Base-by-base conservation (phyloP, 2,888 invertebrate species). In the Orthosia cruda region DNA sequence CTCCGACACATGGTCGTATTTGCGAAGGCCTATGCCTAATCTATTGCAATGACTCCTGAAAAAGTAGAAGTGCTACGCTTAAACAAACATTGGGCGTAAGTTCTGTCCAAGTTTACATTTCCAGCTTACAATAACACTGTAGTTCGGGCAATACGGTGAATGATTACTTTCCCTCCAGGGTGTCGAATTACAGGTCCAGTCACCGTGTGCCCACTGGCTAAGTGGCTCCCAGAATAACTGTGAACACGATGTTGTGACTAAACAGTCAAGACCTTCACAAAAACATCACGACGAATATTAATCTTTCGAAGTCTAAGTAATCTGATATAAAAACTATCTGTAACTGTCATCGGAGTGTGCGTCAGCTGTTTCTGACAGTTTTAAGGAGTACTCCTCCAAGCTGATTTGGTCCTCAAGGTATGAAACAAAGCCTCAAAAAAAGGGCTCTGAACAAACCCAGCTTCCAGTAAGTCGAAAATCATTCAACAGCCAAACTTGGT, bases 401-500 rank as follows among this genome's bases (percentile, higher is more conserved):
- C 32, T 23, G 55, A 55, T 55, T 55, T 40, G n/a, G 13, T 74
- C 65, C 49, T 84, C 55, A 58, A 55, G 61, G 71, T 52, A 45
- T 58, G 58, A 47, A 71, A 77, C 82, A 76, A 75, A 77, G 65
- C 69, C 64, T 18, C 57, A 18, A 67, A 75, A 76, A 76, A 77
- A 74, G 68, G 83, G n/a, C 50, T 81, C 61, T 54, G 68, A 63
- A 69, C 66, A 61, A 71, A 69, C 81, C 67, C 70, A 71, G 77
- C 66, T 81, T 78, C 77, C 82, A 77, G 81, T 77, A 82, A 86
- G 80, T 88, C 84, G 86, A 89, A 91, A 92, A 94, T 92, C 93
- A 93, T 94, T 92, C 90, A 92, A 89, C 91, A 89, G 84, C 88
- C 89, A 86, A 90, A 91, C 87, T 90, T 91, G 92, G 92, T 93